phyloP scores from a whole-genome alignment of 2,113 vertebrate genomes.

The Todiramphus chloris region DNA sequence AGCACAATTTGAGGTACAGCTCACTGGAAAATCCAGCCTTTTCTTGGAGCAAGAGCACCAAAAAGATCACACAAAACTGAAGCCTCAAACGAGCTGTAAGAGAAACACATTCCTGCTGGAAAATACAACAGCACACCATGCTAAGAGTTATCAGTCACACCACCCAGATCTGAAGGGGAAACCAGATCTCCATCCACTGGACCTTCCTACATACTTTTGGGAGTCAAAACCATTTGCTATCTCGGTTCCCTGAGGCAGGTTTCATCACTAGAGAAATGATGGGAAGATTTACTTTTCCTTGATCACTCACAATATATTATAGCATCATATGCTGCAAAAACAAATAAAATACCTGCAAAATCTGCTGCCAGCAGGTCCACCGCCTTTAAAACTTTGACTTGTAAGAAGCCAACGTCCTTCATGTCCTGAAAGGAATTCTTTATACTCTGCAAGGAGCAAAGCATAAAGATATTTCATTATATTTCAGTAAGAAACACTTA shows the following conservation, averaged over 20 bases:
- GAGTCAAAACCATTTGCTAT: neutral
- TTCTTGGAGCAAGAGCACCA: neutral
- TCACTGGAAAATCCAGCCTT: neutral
- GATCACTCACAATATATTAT: neutral
- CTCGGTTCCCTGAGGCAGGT: neutral
- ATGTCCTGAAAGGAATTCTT: slow-evolving; percentile 81
- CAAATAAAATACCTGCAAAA: slow-evolving; percentile 84
- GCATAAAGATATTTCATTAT: neutral
- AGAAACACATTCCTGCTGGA: neutral
- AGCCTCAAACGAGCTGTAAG: neutral
- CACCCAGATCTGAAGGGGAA: neutral
- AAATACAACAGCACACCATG: neutral
- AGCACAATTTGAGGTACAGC: neutral
- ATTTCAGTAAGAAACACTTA: neutral
- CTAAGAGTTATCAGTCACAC: neutral
- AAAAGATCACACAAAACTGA: neutral
- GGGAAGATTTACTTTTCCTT: neutral
- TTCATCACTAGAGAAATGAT: neutral
- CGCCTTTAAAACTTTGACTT: slow-evolving; percentile 93
- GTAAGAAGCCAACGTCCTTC: slow-evolving; percentile 90
- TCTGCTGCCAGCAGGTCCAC: slow-evolving; percentile 90
- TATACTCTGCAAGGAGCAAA: slow-evolving; percentile 74
- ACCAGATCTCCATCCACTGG: neutral
- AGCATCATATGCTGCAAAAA: neutral
- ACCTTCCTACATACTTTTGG: neutral